A percentile compares a stretch with the other conserved stretches of the same genome.
Evolutionary conservation across 2,113 vertebrate genomes (phyloP).

Genomic region (Chrysemys picta): DNA sequence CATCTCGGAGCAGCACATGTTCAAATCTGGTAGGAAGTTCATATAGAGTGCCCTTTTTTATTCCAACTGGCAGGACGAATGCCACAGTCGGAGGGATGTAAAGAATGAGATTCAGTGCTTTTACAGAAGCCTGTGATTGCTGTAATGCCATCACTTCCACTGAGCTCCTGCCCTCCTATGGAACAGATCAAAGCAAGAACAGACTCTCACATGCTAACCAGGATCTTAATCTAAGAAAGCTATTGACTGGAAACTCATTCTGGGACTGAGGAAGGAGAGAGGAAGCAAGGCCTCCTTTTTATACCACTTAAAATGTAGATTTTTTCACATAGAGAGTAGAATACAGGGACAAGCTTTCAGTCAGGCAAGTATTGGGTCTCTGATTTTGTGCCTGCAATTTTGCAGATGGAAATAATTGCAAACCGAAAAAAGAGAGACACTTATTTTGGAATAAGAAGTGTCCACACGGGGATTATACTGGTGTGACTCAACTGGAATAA

Average conservation of each 20-base stretch:
- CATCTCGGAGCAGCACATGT: background rate
- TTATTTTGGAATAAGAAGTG: background rate
- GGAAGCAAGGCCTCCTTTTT: background rate
- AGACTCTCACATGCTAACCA: background rate
- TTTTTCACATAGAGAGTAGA: background rate
- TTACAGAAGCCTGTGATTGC: constrained; percentile 35
- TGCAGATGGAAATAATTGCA: background rate
- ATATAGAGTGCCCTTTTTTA: constrained; percentile 31
- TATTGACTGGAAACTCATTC: constrained; percentile 4
- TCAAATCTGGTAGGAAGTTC: constrained; percentile 12
- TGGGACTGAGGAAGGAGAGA: background rate
- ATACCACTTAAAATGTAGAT: background rate
- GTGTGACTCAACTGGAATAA: background rate
- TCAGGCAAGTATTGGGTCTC: background rate
- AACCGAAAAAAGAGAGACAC: background rate
- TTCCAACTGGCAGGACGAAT: constrained; percentile 31
- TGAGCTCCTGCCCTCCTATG: background rate
- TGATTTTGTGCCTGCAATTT: background rate
- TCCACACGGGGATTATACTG: background rate
- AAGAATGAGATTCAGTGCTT: background rate
- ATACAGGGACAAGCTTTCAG: background rate
- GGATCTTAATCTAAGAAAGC: background rate
- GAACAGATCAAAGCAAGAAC: constrained; percentile 2
- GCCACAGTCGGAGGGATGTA: background rate
- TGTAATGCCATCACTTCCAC: background rate